These are phyloP conservation scores for Phaedon cochleariae DNA, from an alignment of 2,888 invertebrate species.

Conservation along the genomic window DNA sequence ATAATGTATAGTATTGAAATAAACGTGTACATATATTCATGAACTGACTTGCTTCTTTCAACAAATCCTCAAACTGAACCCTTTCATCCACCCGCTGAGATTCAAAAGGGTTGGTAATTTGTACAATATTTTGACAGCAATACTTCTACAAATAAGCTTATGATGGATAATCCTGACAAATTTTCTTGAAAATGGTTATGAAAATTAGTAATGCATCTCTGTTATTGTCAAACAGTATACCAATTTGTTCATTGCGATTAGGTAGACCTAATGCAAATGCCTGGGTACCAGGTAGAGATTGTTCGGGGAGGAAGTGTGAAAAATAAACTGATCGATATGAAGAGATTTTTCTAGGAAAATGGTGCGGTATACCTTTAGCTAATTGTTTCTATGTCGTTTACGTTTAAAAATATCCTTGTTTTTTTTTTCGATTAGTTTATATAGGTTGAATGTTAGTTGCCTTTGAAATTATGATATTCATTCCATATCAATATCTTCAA, in stretches of 20 bases:
- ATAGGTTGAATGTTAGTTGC: no score
- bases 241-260: constrained; percentile 3
- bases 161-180: constrained; percentile 40
- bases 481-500: no score
- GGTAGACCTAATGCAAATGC: background rate
- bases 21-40: constrained; percentile 6
- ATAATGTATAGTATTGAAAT: constrained; percentile 8
- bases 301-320: no score
- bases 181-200: constrained; percentile 26
- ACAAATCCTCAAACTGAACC: constrained; percentile 11
- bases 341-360: no score
- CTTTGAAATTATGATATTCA: no score
- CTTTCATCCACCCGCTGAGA: constrained; percentile 28
- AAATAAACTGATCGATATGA: no score
- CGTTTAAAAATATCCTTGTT: no score
- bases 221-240: background rate
- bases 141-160: constrained; percentile 39
- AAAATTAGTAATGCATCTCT: constrained; percentile 18
- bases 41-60: background rate
- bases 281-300: no score
- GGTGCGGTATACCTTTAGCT: no score
- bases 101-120: constrained; percentile 35
- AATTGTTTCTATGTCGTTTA: no score
- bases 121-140: constrained; percentile 49
- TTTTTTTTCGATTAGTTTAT: no score